A percentile compares a stretch with the other conserved stretches of the same genome.
Conservation (phyloP, 2,113 vertebrate species). For the Hippocampus comes region DNA sequence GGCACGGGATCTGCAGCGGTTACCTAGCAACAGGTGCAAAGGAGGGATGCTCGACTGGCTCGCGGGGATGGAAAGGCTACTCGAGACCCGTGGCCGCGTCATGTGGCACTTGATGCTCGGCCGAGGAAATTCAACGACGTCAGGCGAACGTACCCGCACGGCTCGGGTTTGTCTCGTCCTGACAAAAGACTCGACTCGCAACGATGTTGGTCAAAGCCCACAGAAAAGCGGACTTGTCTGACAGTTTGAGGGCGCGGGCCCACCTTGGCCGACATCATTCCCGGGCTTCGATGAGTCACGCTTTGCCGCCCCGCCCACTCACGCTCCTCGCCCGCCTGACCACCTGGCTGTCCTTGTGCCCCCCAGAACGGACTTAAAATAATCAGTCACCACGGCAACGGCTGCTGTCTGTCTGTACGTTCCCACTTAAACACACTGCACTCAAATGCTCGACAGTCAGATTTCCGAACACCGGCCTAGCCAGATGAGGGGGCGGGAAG, state of each 20-base stretch:
- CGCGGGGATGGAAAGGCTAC: constrained; percentile 33
- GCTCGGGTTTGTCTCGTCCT: too few relatives aligned
- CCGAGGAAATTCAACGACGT: constrained; percentile 54
- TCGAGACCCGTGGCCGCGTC: constrained; percentile 33
- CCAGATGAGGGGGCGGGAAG: too few relatives aligned
- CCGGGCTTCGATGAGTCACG: constrained; percentile 45
- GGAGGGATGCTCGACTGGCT: constrained; percentile 33
- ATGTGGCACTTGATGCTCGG: constrained; percentile 44
- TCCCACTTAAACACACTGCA: constrained; percentile 10
- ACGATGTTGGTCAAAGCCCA: too few relatives aligned
- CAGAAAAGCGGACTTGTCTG: not conserved
- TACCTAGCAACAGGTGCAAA: constrained; percentile 67
- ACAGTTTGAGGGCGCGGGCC: not conserved
- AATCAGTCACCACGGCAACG: not conserved
- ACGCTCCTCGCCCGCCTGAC: not conserved
- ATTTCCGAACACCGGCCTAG: not conserved
- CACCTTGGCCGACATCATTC: constrained; percentile 10
- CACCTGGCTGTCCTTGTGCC: not conserved
- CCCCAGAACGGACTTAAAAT: not conserved
- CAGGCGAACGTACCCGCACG: not conserved
- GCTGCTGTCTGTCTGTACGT: not conserved
- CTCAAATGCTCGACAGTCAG: constrained; percentile 10
- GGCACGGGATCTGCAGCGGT: constrained; percentile 38
- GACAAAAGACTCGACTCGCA: too few relatives aligned
- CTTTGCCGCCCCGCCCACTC: constrained; percentile 20